Evolutionary conservation across 1,140 invertebrate species (phyloP).

Genomic region (Sycobia sp.): DNA sequence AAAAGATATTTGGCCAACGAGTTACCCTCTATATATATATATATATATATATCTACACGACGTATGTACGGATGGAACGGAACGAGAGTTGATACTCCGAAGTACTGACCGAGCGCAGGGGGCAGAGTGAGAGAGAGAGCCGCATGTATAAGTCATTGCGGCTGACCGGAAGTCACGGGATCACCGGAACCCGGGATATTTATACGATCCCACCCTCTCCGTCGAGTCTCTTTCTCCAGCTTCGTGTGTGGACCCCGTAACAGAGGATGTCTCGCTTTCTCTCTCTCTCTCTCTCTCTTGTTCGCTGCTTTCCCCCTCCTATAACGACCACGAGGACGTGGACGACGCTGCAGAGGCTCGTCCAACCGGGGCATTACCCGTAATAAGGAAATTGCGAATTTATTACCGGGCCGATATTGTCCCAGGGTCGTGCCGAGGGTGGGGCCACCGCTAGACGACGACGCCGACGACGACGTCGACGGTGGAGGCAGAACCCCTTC

Average conservation of each 20-base stretch:
- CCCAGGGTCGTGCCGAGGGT: slow-evolving; percentile 1
- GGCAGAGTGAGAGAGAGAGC: not conserved
- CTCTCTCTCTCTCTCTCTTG: not conserved
- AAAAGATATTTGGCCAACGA: slow-evolving; percentile 16
- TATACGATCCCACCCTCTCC: slow-evolving; percentile 54
- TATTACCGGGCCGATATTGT: slow-evolving; percentile 59
- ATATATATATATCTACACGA: too few species aligned
- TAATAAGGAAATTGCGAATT: slow-evolving; percentile 65
- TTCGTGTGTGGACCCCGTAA: too few species aligned
- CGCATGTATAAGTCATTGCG: slow-evolving; percentile 52
- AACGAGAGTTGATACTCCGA: not conserved
- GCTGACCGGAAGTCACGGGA: slow-evolving; percentile 58
- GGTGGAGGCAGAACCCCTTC: slow-evolving; percentile 23
- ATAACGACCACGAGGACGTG: not conserved
- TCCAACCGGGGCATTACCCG: slow-evolving; percentile 61
- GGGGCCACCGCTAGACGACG: slow-evolving; percentile 3
- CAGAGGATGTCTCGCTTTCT: too few species aligned
- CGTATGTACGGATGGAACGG: too few species aligned
- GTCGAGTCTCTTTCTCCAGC: not conserved
- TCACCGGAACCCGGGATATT: slow-evolving; percentile 62
- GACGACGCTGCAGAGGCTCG: slow-evolving; percentile 22
- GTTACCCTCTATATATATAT: too few species aligned
- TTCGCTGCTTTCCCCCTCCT: not conserved
- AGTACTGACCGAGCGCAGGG: not conserved
- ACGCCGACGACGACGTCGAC: not conserved